phyloP scores from a whole-genome alignment of 2,113 vertebrate species.

The Rhadina sibilatrix region DNA sequence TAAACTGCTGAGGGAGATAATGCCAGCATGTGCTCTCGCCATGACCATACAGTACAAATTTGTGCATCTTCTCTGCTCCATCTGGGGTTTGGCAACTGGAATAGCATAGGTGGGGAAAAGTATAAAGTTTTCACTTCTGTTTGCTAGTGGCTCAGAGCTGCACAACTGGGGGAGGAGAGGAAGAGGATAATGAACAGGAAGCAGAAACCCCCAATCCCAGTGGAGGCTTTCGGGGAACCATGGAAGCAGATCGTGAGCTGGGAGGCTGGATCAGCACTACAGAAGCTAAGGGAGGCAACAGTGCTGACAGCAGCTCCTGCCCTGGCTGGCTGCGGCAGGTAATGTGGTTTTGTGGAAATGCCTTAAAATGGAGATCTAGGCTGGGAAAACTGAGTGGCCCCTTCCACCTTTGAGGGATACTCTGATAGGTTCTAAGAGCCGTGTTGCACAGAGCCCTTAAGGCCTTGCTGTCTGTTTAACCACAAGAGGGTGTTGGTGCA shows the following conservation, averaged over 20 bases:
- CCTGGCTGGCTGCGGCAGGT: constrained; percentile 96
- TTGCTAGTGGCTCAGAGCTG: constrained; percentile 83
- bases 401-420: neutral
- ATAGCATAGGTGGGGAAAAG: neutral
- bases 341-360: neutral
- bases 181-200: constrained; percentile 83
- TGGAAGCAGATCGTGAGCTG: constrained; percentile 86
- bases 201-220: constrained; percentile 83
- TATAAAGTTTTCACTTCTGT: neutral
- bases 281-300: constrained; percentile 75
- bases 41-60: neutral
- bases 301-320: constrained; percentile 88
- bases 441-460: neutral
- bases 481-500: constrained; percentile 63
- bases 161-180: constrained; percentile 79
- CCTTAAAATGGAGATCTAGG: neutral
- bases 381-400: neutral
- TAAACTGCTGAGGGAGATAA: neutral
- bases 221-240: constrained; percentile 89
- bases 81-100: neutral
- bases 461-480: neutral
- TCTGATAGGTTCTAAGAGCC: neutral
- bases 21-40: neutral
- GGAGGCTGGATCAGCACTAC: constrained; percentile 79
- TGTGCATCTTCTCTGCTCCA: neutral